phyloP scores from a whole-genome alignment of 2,797 vertebrate species.

The Chaunax sp. region DNA sequence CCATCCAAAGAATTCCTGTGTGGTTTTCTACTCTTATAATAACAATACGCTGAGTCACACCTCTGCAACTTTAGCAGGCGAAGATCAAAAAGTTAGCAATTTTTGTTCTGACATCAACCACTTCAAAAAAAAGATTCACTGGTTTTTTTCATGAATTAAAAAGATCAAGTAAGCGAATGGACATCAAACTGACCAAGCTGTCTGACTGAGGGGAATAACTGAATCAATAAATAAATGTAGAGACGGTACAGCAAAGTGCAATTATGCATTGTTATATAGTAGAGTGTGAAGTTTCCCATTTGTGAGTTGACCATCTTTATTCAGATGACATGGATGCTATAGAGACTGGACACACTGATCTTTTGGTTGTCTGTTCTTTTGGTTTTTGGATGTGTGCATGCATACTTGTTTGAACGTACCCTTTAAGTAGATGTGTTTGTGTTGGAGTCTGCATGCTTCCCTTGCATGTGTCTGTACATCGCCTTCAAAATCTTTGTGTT shows the following conservation, averaged over 20 bases:
- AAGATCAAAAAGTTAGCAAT: too few relatives aligned
- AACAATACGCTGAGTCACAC: conserved; percentile 1
- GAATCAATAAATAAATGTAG: conserved; percentile 27
- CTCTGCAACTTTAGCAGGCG: not conserved
- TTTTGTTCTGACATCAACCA: conserved; percentile 16
- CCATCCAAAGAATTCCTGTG: not conserved
- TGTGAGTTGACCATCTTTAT: not conserved
- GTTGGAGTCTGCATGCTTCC: conserved; percentile 61
- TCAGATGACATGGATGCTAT: conserved; percentile 9
- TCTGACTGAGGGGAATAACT: not conserved
- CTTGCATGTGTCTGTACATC: conserved; percentile 41
- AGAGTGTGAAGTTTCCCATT: conserved; percentile 1
- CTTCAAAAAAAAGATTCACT: conserved; percentile 12
- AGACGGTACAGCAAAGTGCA: conserved; percentile 36
- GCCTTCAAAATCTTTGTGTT: conserved; percentile 5
- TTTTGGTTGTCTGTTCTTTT: conserved; percentile 58
- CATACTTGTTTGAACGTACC: conserved; percentile 44
- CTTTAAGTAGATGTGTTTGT: conserved; percentile 42
- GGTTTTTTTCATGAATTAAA: conserved; percentile 6
- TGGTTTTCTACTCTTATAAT: not conserved
- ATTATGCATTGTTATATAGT: conserved; percentile 31
- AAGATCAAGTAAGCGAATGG: conserved; percentile 17
- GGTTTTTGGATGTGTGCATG: conserved; percentile 61
- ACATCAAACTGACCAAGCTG: conserved; percentile 2
- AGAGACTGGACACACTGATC: conserved; percentile 21